A percentile compares a stretch with the other conserved stretches of the same genome.
Conservation (phyloP, 2,797 vertebrate species). For the Lagocephalus sceleratus region DNA sequence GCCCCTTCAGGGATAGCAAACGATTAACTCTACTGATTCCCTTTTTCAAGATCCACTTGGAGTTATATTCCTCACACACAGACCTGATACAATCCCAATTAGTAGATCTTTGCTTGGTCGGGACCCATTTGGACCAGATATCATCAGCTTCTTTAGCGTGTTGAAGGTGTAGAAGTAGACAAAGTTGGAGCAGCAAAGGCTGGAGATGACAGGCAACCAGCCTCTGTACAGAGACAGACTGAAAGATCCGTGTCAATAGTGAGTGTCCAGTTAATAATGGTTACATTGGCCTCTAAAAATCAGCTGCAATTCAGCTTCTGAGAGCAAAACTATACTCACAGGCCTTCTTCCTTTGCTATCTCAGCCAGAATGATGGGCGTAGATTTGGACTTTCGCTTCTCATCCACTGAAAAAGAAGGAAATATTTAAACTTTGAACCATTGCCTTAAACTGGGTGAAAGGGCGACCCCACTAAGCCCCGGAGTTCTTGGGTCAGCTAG, state of each 20-base stretch:
- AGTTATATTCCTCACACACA: not conserved
- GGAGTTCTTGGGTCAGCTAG: no score
- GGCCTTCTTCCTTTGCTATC: constrained; percentile 80
- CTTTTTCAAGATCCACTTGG: not conserved
- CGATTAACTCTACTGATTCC: not conserved
- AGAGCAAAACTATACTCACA: constrained; percentile 66
- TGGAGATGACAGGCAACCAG: constrained; percentile 84
- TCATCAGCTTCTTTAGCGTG: constrained; percentile 68
- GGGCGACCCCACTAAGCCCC: not conserved
- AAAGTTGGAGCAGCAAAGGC: constrained; percentile 84
- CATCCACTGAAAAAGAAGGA: constrained; percentile 73
- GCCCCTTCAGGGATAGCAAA: constrained; percentile 59
- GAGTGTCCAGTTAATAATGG: not conserved
- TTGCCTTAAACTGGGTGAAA: not conserved
- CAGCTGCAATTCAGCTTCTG: not conserved
- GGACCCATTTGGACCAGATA: constrained; percentile 40
- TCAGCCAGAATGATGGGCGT: constrained; percentile 79
- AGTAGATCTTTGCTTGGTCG: constrained; percentile 74
- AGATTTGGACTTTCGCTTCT: constrained; percentile 73
- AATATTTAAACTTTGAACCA: not conserved
- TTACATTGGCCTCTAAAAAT: no score
- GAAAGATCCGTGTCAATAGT: constrained; percentile 15
- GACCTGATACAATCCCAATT: constrained; percentile 77
- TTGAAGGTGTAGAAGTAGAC: constrained; percentile 87
- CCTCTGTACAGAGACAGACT: constrained; percentile 80